Evolutionary conservation across 2,888 invertebrate genomes (phyloP), one percentile per base, ranked within the genome.

Genomic region (Frankliniella fusca): DNA sequence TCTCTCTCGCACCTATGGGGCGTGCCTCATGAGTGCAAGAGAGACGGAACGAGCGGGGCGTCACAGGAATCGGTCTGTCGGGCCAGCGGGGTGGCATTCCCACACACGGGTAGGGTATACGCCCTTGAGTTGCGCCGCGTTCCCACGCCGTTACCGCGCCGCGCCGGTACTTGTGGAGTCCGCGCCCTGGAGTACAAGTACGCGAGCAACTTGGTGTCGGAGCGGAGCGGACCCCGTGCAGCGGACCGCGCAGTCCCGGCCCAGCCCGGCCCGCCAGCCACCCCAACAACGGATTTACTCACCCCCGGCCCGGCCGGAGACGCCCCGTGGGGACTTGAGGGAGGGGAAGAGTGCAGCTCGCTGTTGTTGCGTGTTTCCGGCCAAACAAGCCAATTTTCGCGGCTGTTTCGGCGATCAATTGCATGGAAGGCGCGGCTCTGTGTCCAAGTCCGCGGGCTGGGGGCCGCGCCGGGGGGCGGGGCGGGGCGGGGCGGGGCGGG

Each of bases 321-420:
- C 70, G 70, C 70, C 70, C 23, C 10, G 11, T 38, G 2, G 38
- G 38, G 38, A 38, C 38, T 5, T 5, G 38, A 5, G 38, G 38
- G 38, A 38, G 38, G 38, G 38, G 38, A 38, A 5, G 38, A 5
- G 38, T 3, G 38, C 38, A 38, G 38, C 5, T 38, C 38, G 61
- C 61, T 61, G 54, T 10, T 27, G 70, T 27, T 54, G 54, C 70
- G 70, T 76, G 70, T 76, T 76, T 76, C 70, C 70, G 11, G 70
- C 70, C 70, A 76, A 76, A 76, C 70, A 76, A 76, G 70, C 70
- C 70, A 76, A 76, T 76, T 23, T 27, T 76, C 70, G 70, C 70
- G 70, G 23, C 23, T 76, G 70, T 76, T 76, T 76, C 27, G 70
- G 70, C 23, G 70, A 76, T 76, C 70, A 76, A 27, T 76, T 76